Evolutionary conservation across 2,113 vertebrate species (phyloP).

Genomic region (Channa argus): DNA sequence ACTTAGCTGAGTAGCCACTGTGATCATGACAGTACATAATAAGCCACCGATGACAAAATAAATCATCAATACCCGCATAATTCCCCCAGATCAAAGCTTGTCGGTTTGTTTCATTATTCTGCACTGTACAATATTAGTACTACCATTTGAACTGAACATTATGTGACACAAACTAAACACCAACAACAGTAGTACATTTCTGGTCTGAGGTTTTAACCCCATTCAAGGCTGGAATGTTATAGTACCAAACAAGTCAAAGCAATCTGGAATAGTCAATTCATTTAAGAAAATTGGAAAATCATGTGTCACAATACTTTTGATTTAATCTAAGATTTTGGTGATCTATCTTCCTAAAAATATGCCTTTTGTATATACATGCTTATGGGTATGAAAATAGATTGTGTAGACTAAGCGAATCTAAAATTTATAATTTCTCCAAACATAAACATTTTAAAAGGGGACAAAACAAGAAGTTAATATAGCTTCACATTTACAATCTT

Average conservation of each 20-base stretch:
- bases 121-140: not conserved
- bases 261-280: conserved; percentile 26
- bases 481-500: conserved; percentile 60
- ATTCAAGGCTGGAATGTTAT: not conserved
- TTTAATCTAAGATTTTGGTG: conserved; percentile 23
- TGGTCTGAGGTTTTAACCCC: conserved; percentile 22
- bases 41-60: not conserved
- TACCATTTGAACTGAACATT: not conserved
- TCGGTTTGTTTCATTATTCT: not conserved
- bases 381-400: conserved; percentile 73
- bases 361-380: conserved; percentile 58
- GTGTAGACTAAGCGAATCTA: conserved; percentile 36
- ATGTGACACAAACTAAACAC: not conserved
- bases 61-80: conserved; percentile 23
- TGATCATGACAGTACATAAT: conserved; percentile 24
- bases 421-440: conserved; percentile 30
- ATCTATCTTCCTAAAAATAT: conserved; percentile 56
- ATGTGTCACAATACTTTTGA: conserved; percentile 8
- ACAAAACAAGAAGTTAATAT: conserved; percentile 19
- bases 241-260: conserved; percentile 9
- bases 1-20: conserved; percentile 16
- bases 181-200: conserved; percentile 3
- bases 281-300: conserved; percentile 38
- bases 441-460: conserved; percentile 19
- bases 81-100: conserved; percentile 4